Conservation (phyloP, 2,113 vertebrate genomes). For the Gymnobelideus leadbeateri region DNA sequence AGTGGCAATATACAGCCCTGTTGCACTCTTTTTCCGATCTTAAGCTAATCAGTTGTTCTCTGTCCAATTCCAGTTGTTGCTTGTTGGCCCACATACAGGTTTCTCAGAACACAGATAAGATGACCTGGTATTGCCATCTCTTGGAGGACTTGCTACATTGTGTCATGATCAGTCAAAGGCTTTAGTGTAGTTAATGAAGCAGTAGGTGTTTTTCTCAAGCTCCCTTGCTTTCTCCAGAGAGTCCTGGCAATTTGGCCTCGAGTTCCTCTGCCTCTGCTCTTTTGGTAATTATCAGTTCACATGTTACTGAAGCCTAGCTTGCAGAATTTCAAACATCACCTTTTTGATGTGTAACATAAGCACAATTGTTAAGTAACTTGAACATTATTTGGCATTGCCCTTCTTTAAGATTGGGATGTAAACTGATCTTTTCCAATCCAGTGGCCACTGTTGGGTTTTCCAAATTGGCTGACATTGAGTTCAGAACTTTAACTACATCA, state of each 20-base stretch:
- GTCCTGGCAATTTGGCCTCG: not conserved
- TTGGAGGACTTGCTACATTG: not conserved
- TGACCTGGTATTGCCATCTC: not conserved
- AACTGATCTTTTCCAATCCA: not conserved
- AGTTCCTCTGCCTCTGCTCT: not conserved
- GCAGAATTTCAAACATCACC: not conserved
- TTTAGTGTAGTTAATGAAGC: not conserved
- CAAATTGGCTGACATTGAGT: not conserved
- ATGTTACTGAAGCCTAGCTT: not conserved
- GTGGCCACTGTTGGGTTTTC: not conserved
- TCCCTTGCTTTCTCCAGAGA: not conserved
- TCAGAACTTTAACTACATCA: not conserved
- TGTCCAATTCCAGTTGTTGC: not conserved
- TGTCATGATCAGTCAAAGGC: not conserved
- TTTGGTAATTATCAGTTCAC: not conserved
- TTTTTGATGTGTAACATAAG: not conserved
- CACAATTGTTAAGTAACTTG: not conserved
- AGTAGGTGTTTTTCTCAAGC: not conserved
- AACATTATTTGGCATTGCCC: not conserved
- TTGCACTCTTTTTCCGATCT: not conserved
- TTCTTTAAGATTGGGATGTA: not conserved
- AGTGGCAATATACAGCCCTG: not conserved
- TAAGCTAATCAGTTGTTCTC: not conserved
- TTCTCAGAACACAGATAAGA: not conserved
- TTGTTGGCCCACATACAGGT: not conserved